Evolutionary conservation across 2,888 invertebrate species (phyloP).

Genomic region (Aspidiotus destructor): DNA sequence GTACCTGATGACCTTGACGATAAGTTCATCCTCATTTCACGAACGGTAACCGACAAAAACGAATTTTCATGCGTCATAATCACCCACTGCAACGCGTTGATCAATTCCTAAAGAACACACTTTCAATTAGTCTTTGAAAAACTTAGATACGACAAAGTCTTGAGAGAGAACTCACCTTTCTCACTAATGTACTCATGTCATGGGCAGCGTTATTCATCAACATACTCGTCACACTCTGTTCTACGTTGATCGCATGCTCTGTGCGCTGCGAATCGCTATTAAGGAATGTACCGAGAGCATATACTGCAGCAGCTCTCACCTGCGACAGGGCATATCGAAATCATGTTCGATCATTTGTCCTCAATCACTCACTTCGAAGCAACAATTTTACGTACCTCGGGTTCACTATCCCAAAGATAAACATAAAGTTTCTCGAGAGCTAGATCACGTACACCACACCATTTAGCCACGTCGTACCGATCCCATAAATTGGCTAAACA

Average conservation of each 20-base stretch:
- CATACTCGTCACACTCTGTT: constrained; percentile 83
- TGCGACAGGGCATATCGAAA: constrained; percentile 39
- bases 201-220: constrained; percentile 64
- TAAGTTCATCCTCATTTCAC: constrained; percentile 47
- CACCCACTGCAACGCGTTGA: constrained; percentile 77
- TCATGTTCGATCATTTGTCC: neutral
- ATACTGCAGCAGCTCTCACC: constrained; percentile 87
- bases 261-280: constrained; percentile 72
- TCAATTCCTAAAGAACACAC: constrained; percentile 55
- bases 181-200: constrained; percentile 82
- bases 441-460: constrained; percentile 90
- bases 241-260: constrained; percentile 88
- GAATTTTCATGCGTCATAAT: constrained; percentile 80
- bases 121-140: neutral
- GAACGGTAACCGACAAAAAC: constrained; percentile 61
- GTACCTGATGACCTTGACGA: constrained; percentile 15
- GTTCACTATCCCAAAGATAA: constrained; percentile 66
- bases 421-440: constrained; percentile 91
- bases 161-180: constrained; percentile 47
- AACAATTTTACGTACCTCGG: constrained; percentile 56
- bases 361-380: no score
- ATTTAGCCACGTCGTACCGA: constrained; percentile 74
- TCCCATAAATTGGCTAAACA: constrained; percentile 87
- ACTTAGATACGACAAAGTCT: neutral
- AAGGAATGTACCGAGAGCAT: constrained; percentile 88